phyloP scores from a whole-genome alignment of 2,888 invertebrate genomes.

The Cosmopolites sordidus region DNA sequence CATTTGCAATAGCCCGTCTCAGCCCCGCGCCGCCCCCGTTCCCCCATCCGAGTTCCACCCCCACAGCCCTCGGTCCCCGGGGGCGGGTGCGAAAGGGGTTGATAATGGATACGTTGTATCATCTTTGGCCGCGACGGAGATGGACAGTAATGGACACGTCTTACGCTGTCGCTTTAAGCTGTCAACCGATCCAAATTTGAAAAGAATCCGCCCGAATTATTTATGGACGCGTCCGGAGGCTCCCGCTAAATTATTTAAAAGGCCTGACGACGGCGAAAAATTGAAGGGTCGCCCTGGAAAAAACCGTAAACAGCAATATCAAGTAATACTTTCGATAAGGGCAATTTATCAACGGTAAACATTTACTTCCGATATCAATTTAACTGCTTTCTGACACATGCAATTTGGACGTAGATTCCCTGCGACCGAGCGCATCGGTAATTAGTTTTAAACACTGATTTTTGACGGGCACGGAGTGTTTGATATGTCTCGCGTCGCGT shows the following conservation, averaged over 20 bases:
- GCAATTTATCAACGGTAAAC: no score
- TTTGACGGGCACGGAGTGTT: no score
- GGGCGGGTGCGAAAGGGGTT: conserved; percentile 34
- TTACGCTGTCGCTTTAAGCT: conserved; percentile 18
- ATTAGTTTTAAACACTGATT: no score
- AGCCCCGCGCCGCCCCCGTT: conserved; percentile 27
- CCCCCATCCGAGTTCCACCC: conserved; percentile 4
- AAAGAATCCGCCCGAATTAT: conserved; percentile 23
- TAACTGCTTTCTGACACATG: no score
- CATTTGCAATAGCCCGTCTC: conserved; percentile 40
- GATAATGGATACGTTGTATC: conserved; percentile 49
- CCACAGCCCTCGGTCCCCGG: conserved; percentile 23
- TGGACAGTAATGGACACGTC: conserved; percentile 28
- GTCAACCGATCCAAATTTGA: conserved; percentile 3
- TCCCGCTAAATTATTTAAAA: conserved; percentile 15
- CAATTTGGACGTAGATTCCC: no score
- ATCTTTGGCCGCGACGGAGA: conserved; percentile 37
- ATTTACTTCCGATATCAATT: no score
- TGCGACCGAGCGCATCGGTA: no score
- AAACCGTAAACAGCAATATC: no score
- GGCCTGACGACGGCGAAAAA: background rate
- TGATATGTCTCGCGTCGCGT: no score
- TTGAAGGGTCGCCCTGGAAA: no score
- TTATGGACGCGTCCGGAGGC: conserved; percentile 18
- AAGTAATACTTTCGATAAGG: no score